Percentiles rank a stretch among this genome's conserved stretches.
These are phyloP conservation scores for Ormyrus thymus DNA, from an alignment of 2,888 invertebrate species.

Conservation along the genomic window DNA sequence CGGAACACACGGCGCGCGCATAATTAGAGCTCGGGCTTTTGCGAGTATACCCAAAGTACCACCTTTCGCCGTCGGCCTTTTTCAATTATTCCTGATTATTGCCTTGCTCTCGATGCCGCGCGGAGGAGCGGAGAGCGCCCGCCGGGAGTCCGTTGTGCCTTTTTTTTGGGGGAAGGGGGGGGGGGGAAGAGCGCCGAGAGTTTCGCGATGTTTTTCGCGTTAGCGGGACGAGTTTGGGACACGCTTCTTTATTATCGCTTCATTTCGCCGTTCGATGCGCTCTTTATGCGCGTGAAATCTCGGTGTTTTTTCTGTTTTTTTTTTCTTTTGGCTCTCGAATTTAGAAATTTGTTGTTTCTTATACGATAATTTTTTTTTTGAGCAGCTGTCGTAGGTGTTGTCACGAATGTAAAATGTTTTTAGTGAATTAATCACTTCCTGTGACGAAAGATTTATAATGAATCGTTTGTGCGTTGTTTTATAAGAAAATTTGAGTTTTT, in stretches of 20 bases:
- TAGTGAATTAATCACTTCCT: no score
- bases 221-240: not conserved
- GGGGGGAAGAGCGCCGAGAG: not conserved
- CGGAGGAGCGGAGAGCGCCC: no score
- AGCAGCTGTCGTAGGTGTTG: no score
- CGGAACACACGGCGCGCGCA: slow-evolving; percentile 24
- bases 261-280: not conserved
- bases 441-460: no score
- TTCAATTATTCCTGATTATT: slow-evolving; percentile 51
- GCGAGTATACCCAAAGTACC: slow-evolving; percentile 30
- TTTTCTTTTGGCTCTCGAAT: no score
- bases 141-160: not conserved
- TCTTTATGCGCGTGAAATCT: no score
- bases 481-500: no score
- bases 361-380: no score
- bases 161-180: not conserved
- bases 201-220: slow-evolving; percentile 3
- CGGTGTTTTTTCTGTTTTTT: no score
- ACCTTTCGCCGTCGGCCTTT: slow-evolving; percentile 32
- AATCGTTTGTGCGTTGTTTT: no score
- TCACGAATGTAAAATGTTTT: no score
- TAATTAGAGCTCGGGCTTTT: slow-evolving; percentile 46
- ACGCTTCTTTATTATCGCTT: slow-evolving; percentile 24
- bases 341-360: no score
- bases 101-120: not conserved